Base-by-base conservation (phyloP, 1,140 invertebrate species). In the Acromyrmex echinatior region DNA sequence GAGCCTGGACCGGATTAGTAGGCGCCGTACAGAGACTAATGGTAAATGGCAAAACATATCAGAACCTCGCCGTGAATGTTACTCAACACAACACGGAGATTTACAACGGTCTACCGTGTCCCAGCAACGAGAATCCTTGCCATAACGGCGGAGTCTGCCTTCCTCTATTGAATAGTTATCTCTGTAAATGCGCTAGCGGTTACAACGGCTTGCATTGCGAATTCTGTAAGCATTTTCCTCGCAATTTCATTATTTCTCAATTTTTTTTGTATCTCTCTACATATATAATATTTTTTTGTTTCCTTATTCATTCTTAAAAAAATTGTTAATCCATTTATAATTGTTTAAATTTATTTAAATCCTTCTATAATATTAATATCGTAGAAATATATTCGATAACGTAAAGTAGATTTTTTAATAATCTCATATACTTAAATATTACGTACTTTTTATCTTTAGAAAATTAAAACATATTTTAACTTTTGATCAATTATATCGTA, bases 11-110 rank as follows among this genome's bases (percentile, higher is more conserved):
- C 90, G 97, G 98, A 91, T 97, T 99, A 87, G 96, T 97, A 92
- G 98, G 98, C 73, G 97, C 98, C 5, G 96, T 99, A 87, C 98
- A 99, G 95, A 96, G 97, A 94, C 96, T 99, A 89, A 96, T 97
- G 91, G 96, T 99, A 68, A 99, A 99, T 95, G 98, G 97, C 16
- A 96, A 97, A 92, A 95, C 95, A 79, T 95, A 96, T 90, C 95
- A 97, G 88, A 96, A 96, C 87, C 93, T 96, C 66, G 95, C 93
- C n/a, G 93, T 94, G 7, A 95, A 95, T 80, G 88, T 94, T 10
- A 94, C 94, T 31, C 94, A 95, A 70, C 93, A 95, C 85, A 96
- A 96, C 87, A 96, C 97, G 0, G 95, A 96, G 21, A 95, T 96
- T 65, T 98, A 98, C 93, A 96, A 96, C 84, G 97, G 97, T 28